A percentile compares a stretch with the other conserved stretches of the same genome.
These are phyloP conservation scores for Nothocercus julius DNA, from an alignment of 2,113 vertebrate species.

Conservation along the genomic window DNA sequence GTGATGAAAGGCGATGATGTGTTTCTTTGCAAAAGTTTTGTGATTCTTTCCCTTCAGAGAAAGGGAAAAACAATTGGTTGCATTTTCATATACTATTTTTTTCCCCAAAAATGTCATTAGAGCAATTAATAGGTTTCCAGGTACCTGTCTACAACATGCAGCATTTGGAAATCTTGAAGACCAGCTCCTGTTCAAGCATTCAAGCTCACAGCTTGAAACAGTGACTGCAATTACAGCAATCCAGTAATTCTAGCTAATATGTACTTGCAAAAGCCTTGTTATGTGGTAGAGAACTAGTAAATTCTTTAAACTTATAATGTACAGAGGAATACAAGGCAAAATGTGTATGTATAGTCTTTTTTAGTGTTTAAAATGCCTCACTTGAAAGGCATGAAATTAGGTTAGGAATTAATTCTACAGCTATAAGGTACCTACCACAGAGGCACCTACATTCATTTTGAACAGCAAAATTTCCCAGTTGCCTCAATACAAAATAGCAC, in stretches of 20 bases:
- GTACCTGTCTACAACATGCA: neutral
- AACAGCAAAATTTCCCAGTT: neutral
- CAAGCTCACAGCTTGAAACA: neutral
- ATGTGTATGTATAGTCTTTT: rapidly evolving
- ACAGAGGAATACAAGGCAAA: neutral
- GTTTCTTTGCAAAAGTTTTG: neutral
- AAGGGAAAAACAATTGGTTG: neutral
- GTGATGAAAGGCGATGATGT: constrained; percentile 14
- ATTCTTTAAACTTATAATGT: neutral
- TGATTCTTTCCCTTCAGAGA: constrained; percentile 45
- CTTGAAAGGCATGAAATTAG: neutral
- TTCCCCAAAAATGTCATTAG: neutral
- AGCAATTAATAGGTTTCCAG: neutral
- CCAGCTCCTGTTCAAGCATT: too few species aligned
- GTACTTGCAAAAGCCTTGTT: neutral
- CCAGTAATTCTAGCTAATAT: neutral
- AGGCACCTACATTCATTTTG: neutral
- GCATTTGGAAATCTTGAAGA: neutral
- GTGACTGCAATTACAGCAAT: neutral
- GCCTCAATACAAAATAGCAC: neutral
- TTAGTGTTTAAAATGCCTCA: neutral
- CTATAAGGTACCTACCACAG: neutral
- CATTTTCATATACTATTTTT: neutral
- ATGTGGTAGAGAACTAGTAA: neutral
- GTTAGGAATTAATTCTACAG: neutral